These are phyloP conservation scores for Triplophysa dalaica DNA, from an alignment of 2,113 vertebrate species.

Conservation along the genomic window DNA sequence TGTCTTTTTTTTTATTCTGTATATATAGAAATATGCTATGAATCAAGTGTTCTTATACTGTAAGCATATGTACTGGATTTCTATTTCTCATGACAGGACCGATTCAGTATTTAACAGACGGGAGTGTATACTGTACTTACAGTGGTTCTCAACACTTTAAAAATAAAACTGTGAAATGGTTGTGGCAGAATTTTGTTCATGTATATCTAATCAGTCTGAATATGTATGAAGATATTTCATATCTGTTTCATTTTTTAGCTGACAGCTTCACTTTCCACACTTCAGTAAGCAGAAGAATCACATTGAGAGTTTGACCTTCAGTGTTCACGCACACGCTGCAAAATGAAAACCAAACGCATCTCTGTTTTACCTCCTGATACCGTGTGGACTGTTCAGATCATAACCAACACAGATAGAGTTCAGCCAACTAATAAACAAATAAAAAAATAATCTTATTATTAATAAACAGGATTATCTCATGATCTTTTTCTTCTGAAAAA, in stretches of 20 bases:
- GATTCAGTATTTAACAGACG: not conserved
- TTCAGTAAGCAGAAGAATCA: slow-evolving; percentile 12
- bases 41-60: not conserved
- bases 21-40: slow-evolving; percentile 3
- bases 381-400: too few relatives aligned
- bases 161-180: not conserved
- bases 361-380: too few relatives aligned
- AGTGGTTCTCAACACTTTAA: not conserved
- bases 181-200: not conserved
- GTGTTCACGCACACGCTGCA: too few relatives aligned
- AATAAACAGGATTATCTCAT: too few relatives aligned
- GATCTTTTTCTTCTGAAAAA: too few relatives aligned
- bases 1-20: not conserved
- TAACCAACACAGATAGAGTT: too few relatives aligned
- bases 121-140: not conserved
- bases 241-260: not conserved
- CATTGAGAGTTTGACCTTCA: too few relatives aligned
- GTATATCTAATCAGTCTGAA: not conserved
- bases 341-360: too few relatives aligned
- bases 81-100: not conserved
- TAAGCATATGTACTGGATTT: not conserved
- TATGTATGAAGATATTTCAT: slow-evolving; percentile 11
- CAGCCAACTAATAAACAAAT: too few relatives aligned
- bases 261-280: slow-evolving; percentile 2
- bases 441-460: too few relatives aligned